Base-by-base conservation (phyloP, 2,888 invertebrate species). In the Onchidella celtica region DNA sequence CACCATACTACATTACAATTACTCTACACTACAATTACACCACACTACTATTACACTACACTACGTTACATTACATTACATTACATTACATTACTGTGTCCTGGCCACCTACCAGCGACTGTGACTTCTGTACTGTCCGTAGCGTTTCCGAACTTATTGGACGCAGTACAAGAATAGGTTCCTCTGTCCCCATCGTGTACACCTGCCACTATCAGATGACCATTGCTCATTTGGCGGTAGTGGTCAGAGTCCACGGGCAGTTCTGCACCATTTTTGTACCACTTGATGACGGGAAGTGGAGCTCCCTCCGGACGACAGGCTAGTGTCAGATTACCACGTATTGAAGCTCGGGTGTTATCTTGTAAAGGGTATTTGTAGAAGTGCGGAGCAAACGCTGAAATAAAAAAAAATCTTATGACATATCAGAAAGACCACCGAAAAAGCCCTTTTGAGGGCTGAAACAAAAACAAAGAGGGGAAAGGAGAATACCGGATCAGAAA, bases 221-320 rank as follows among this genome's bases (percentile, higher is more conserved):
- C 98, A 92, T 95, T 97, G 65, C 97, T 96, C 72, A 97, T 94
- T 85, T 98, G 97, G 86, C 95, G 95, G 1, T 87, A 79, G 47
- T 84, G 81, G 27, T 82, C 77, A 14, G 29, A 29, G 0, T 55
- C 4, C 1, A 63, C 63, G 2, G 47, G 21, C 6, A 78, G 57
- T 38, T 78, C 78, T 6, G 36, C 66, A 17, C 80, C 80, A 57
- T 80, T 74, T 21, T 63, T 40, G 38, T 96, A 96, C 98, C 98
- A 98, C 61, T 95, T 95, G 91, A 97, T 97, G 87, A 96, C 83
- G 0, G 91, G 88, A 34, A 95, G 95, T 0, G 99, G 98, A 0
- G 98, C 98, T 17, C 98, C 98, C 94, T 99, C 98, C 0, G 98
- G 98, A 91, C 96, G 96, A 92, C 98, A 99, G 0, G 86, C 66